Base-by-base conservation (phyloP, 2,888 invertebrate species). In the Apotomis turbidana region DNA sequence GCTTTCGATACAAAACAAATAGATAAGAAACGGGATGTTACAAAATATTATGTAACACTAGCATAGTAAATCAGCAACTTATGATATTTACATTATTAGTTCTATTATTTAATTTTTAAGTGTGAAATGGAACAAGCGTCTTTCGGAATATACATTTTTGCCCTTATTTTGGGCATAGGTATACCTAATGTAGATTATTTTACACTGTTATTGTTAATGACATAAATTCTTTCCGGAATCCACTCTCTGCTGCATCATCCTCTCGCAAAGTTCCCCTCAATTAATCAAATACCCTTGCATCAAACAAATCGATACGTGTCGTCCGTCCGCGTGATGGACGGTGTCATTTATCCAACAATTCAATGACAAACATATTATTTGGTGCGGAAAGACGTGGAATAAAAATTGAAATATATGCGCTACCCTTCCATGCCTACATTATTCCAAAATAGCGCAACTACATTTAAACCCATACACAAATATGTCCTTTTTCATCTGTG, bases 361-460 rank as follows among this genome's bases (percentile, higher is more conserved):
- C 58, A 70, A 67, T 66, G 66, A 71, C 66, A 61, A 71, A 70
- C 59, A 70, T 49, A 71, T 67, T 71, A 55, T 67, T 54, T 46
- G 38, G 66, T 46, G 49, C 49, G 66, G 66, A 67, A 64, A 60
- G 52, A 60, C 66, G 15, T 61, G 49, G 60, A 71, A 71, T 67
- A 67, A 67, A 67, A 71, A 67, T 61, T 71, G 71, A 67, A 67
- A 71, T 71, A 67, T 66, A 60, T 64, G 58, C 12, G 44, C 54
- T 27, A 62, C 64, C 54, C 64, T 52, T 63, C 51, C 51, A 3
- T 15, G 6, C 41, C 12, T 27, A 44, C n/a, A 0, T 10, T 6
- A 1, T 0, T 41, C 41, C 3, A 8, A 2, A 36, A 62, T 5
- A n/a, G n/a, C 51, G 3, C 51, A 62, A 51, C 36, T 36, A 13